These are phyloP conservation scores for Psittacara wagleri DNA, from an alignment of 2,113 vertebrate species.

Conservation along the genomic window DNA sequence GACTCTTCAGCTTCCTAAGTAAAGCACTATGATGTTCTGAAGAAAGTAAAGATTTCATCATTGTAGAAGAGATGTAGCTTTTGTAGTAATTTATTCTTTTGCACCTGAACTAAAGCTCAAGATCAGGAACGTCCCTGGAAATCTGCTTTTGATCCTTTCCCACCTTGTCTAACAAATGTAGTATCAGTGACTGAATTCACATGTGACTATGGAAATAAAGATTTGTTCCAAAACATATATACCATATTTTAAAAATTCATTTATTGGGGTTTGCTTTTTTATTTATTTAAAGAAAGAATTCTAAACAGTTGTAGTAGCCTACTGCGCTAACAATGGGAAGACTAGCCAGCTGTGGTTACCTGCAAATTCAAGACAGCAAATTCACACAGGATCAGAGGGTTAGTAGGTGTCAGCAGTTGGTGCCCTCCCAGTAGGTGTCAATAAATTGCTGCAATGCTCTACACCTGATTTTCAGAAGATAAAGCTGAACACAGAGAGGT, in stretches of 20 bases:
- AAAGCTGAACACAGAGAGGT: background rate
- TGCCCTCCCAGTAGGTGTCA: background rate
- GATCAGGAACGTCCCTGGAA: background rate
- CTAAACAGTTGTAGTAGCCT: background rate
- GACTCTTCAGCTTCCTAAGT: background rate
- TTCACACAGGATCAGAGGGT: background rate
- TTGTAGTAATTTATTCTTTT: background rate
- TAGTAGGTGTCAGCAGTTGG: background rate
- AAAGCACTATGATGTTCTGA: background rate
- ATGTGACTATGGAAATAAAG: background rate
- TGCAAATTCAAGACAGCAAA: background rate
- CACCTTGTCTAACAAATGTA: background rate
- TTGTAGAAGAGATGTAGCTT: background rate
- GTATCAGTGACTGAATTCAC: background rate
- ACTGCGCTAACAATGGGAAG: background rate
- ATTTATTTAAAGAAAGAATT: background rate
- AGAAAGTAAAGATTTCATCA: background rate
- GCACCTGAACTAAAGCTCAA: background rate
- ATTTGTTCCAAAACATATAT: background rate
- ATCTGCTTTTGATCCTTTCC: constrained; percentile 10
- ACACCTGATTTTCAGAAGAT: background rate
- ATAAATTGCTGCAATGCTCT: background rate
- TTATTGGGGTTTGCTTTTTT: background rate
- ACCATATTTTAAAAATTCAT: background rate
- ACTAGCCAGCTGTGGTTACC: background rate